Percentiles rank a stretch among this genome's conserved stretches.
Conservation (phyloP, 2,888 invertebrate genomes). For the Micoletzkya japonica region DNA sequence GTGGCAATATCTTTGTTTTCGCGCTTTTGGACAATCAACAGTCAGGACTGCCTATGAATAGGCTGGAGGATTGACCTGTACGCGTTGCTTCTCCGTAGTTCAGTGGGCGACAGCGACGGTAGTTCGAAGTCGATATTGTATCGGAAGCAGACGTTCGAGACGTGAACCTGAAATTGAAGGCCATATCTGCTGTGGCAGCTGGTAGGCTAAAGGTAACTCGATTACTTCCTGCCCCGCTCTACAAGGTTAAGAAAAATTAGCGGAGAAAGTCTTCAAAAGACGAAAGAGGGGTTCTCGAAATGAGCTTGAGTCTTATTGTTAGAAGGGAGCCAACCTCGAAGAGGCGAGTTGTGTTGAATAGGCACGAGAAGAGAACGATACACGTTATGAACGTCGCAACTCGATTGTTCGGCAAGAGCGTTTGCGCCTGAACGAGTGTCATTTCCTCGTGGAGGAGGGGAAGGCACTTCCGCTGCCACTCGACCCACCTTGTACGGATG, state of each 20-base stretch:
- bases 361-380: constrained; percentile 46
- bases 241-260: neutral
- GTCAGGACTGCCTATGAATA: too few species aligned
- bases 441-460: neutral
- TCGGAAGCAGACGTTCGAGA: constrained; percentile 56
- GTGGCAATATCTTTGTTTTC: too few species aligned
- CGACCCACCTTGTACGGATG: constrained; percentile 52
- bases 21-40: too few species aligned
- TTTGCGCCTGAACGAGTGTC: constrained; percentile 26
- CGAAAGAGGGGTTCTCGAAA: neutral
- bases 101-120: constrained; percentile 47
- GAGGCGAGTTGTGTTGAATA: constrained; percentile 56
- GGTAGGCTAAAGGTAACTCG: too few species aligned
- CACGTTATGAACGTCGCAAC: constrained; percentile 47
- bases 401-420: constrained; percentile 32
- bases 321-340: constrained; percentile 44
- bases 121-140: constrained; percentile 53
- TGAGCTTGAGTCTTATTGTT: neutral
- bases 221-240: neutral
- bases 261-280: neutral
- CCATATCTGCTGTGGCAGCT: neutral
- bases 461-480: constrained; percentile 28
- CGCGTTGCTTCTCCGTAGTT: constrained; percentile 36
- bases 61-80: too few species aligned
- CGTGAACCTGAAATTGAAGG: constrained; percentile 44